Evolutionary conservation across 2,113 vertebrate genomes (phyloP).

Genomic region (Oreochromis niloticus): DNA sequence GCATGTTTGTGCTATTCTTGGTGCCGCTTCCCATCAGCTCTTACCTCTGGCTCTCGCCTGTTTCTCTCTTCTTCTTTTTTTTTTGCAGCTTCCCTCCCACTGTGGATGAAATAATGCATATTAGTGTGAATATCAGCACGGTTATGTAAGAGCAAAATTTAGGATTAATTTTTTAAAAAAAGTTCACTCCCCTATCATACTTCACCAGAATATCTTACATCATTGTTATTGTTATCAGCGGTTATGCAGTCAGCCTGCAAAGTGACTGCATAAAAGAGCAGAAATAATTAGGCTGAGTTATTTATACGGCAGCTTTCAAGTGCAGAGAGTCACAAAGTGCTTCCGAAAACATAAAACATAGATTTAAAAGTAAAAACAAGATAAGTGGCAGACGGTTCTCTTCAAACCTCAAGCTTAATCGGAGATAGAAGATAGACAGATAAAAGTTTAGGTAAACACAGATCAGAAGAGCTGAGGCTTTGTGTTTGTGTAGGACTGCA

Average conservation of each 20-base stretch:
- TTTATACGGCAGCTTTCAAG: not conserved
- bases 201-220: not conserved
- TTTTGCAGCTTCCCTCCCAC: constrained; percentile 29
- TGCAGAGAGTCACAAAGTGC: not conserved
- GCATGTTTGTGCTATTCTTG: constrained; percentile 37
- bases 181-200: not conserved
- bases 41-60: constrained; percentile 21
- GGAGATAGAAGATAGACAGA: not conserved
- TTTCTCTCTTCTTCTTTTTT: not conserved
- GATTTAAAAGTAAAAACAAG: not conserved
- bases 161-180: not conserved
- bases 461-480: not conserved
- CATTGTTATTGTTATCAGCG: not conserved
- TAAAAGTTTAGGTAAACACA: not conserved
- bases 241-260: not conserved
- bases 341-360: not conserved
- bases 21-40: constrained; percentile 20
- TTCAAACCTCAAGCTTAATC: not conserved
- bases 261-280: not conserved
- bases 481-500: not conserved
- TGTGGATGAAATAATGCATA: constrained; percentile 25
- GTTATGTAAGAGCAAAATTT: constrained; percentile 34
- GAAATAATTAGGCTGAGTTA: not conserved
- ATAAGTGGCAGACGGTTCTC: not conserved
- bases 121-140: constrained; percentile 25